A percentile compares a stretch with the other conserved stretches of the same genome.
Evolutionary conservation across 2,113 vertebrate species (phyloP).

Genomic region (Acrocephalus kingi): DNA sequence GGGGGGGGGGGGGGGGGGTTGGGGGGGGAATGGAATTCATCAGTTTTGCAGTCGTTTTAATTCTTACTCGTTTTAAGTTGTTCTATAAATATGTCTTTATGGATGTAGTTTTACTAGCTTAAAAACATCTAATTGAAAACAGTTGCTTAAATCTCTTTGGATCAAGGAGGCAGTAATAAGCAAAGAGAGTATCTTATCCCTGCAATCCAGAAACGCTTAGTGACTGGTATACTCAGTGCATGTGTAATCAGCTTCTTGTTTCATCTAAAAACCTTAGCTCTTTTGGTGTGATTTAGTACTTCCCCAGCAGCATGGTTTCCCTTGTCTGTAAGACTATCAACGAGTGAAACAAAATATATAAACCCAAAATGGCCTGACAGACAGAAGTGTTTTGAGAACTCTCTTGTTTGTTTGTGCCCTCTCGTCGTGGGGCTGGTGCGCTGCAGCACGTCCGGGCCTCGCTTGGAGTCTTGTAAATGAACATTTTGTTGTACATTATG

Average conservation of each 20-base stretch:
- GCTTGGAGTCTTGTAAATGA: not conserved
- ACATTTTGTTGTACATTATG: not conserved
- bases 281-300: slow-evolving; percentile 42
- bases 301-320: slow-evolving; percentile 2
- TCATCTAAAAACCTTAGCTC: slow-evolving; percentile 63
- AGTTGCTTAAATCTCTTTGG: slow-evolving; percentile 81
- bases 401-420: not conserved
- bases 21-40: slow-evolving; percentile 53
- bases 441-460: fast-evolving
- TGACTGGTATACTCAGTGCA: slow-evolving; percentile 51
- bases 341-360: not conserved
- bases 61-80: slow-evolving; percentile 75
- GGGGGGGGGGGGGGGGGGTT: not conserved
- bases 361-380: not conserved
- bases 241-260: slow-evolving; percentile 69
- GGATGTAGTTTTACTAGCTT: slow-evolving; percentile 78
- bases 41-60: slow-evolving; percentile 68
- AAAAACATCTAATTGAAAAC: slow-evolving; percentile 83
- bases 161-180: slow-evolving; percentile 76
- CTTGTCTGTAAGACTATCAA: slow-evolving; percentile 11
- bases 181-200: slow-evolving; percentile 76
- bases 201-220: slow-evolving; percentile 71
- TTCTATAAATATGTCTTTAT: slow-evolving; percentile 79
- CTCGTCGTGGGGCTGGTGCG: not conserved
- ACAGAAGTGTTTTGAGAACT: not conserved